Base-by-base conservation (phyloP, 2,888 invertebrate genomes). In the Sicus ferrugineus region DNA sequence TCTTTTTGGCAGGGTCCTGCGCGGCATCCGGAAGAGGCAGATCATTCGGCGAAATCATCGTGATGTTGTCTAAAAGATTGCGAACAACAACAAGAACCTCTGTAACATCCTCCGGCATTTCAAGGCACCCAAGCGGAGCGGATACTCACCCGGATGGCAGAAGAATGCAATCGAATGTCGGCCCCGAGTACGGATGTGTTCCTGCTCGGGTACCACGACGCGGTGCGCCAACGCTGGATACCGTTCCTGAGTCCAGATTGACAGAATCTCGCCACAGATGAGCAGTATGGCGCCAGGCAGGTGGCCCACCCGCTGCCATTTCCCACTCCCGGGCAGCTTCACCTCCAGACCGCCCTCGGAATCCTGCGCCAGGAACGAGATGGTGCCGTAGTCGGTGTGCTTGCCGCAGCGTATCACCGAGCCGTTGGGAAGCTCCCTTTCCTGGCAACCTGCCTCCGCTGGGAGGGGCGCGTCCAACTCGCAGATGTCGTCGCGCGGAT, bases 141-240 rank as follows among this genome's bases (percentile, higher is more conserved):
- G 11, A 19, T 63, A 70, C 78, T 77, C 85, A 86, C 92, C 91
- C 2, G 93, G 92, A 85, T 92, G 91, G 76, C 92, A 91, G 86
- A 92, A 92, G 86, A 90, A 92, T 31, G 91, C 92, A 73, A 93
- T 89, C 76, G 92, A 91, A 85, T 92, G 91, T n/a, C 92, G 89
- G 3, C 90, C 89, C 73, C 89, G 87, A 0, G 89, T 88, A 69
- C 89, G 88, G 2, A 88, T 87, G 78, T 88, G 87, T 72, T 88
- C 88, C 30, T 90, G 89, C 16, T 89, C 86, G 0, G 93, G 93
- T 3, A 93, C 88, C 16, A 92, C 89, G 9, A 93, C 92, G 50
- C 93, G 90, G 81, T 93, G 93, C 81, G 89, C 87, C 79, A 93
- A 87, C 67, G 93, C 92, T 23, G 90, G 88, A 69, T 92, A 88